These are phyloP conservation scores for Pterocles gutturalis DNA, from an alignment of 2,113 vertebrate genomes.

Conservation along the genomic window DNA sequence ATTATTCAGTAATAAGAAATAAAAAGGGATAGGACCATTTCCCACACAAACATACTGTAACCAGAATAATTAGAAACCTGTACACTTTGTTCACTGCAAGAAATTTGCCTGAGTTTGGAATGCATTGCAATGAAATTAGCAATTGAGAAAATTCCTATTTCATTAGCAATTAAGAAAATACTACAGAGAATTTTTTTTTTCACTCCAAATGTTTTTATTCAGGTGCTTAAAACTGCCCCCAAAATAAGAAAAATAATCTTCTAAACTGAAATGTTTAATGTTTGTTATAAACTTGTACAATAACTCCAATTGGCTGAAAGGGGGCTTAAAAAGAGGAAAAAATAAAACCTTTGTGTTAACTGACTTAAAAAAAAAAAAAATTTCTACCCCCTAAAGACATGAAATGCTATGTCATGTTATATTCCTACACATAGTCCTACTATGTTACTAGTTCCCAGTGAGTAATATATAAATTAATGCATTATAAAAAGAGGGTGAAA, in stretches of 20 bases:
- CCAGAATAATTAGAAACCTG: not conserved
- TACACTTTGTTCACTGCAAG: not conserved
- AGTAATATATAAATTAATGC: not conserved
- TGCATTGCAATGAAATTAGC: not conserved
- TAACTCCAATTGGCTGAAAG: not conserved
- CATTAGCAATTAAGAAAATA: not conserved
- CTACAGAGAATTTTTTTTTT: not conserved
- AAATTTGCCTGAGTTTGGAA: not conserved
- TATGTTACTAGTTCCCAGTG: not conserved
- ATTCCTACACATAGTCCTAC: not conserved
- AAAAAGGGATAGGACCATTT: not conserved
- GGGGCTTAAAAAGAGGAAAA: not conserved
- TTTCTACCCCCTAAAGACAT: not conserved
- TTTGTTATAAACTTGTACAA: not conserved
- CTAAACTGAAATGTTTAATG: not conserved
- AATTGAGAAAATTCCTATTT: not conserved
- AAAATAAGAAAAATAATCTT: not conserved
- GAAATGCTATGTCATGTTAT: not conserved
- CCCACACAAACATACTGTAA: not conserved
- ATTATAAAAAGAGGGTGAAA: not conserved
- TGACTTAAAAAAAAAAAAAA: not conserved
- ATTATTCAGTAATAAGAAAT: not conserved
- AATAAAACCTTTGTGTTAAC: not conserved
- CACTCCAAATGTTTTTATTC: not conserved
- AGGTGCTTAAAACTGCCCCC: not conserved